phyloP scores from a whole-genome alignment of 2,113 vertebrate genomes.

The Lethenteron reissneri region DNA sequence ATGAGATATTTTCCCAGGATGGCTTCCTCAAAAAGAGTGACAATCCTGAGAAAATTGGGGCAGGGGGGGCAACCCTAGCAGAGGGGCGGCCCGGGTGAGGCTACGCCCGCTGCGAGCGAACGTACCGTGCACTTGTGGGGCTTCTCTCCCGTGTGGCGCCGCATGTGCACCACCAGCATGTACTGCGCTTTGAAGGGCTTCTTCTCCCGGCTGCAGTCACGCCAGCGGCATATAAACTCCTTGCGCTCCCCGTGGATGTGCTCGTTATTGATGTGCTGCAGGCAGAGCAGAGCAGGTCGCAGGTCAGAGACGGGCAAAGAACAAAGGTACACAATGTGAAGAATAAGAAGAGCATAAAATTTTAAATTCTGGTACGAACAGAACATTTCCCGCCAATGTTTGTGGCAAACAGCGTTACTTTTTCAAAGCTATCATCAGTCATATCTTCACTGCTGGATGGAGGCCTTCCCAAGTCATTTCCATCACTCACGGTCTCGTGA shows the following conservation, averaged over 20 bases:
- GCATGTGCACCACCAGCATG: slow-evolving; percentile 96
- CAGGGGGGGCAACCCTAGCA: too few relatives aligned
- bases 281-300: slow-evolving; percentile 7
- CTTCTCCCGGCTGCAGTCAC: slow-evolving; percentile 76
- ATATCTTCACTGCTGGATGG: too few relatives aligned
- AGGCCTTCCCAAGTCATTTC: too few relatives aligned
- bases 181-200: slow-evolving; percentile 98
- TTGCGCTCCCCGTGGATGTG: slow-evolving; percentile 98
- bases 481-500: too few relatives aligned
- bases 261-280: slow-evolving; percentile 90
- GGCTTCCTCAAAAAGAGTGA: too few relatives aligned
- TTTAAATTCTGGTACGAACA: too few relatives aligned
- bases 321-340: neutral
- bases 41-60: too few relatives aligned
- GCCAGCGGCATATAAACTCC: slow-evolving; percentile 95
- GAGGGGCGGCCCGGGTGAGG: too few relatives aligned
- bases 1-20: too few relatives aligned
- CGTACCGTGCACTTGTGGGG: slow-evolving; percentile 95
- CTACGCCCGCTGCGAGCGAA: neutral
- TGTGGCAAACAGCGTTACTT: too few relatives aligned
- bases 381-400: too few relatives aligned
- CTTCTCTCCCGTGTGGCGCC: slow-evolving; percentile 84
- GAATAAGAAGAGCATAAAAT: neutral
- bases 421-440: too few relatives aligned
- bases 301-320: neutral